Evolutionary conservation across 2,113 vertebrate genomes (phyloP).

Genomic region (Tiliqua scincoides): DNA sequence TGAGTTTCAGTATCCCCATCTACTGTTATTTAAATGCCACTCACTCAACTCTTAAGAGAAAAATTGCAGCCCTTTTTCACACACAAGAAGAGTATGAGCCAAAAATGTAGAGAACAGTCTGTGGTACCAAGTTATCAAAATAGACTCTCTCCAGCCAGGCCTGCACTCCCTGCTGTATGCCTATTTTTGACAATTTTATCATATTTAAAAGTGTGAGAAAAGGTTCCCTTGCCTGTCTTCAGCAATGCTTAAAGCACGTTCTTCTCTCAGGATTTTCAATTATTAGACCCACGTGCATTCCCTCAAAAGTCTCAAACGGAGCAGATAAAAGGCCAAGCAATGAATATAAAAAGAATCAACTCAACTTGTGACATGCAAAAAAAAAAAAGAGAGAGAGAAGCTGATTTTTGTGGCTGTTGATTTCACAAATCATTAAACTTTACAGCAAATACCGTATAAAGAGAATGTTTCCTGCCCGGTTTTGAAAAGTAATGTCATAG

Average conservation of each 20-base stretch:
- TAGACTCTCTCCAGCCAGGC: conserved; percentile 24
- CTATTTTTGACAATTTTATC: conserved; percentile 47
- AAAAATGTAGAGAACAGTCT: conserved; percentile 19
- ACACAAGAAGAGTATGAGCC: conserved; percentile 3
- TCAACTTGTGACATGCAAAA: conserved; percentile 48
- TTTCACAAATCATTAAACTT: conserved; percentile 73
- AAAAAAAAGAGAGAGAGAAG: background rate
- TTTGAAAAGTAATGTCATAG: conserved; percentile 46
- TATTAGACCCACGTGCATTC: conserved; percentile 51
- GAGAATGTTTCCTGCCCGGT: conserved; percentile 47
- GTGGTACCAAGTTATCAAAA: background rate
- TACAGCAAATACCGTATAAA: conserved; percentile 68
- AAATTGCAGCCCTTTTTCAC: background rate
- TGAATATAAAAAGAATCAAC: conserved; percentile 42
- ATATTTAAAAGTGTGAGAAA: conserved; percentile 48
- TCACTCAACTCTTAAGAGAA: conserved; percentile 7
- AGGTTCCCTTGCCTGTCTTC: conserved; percentile 27
- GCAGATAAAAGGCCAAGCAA: conserved; percentile 51
- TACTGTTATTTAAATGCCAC: background rate
- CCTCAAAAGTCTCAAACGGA: conserved; percentile 32
- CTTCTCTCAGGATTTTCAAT: conserved; percentile 39
- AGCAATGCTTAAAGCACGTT: conserved; percentile 46
- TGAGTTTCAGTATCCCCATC: background rate
- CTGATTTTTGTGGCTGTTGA: conserved; percentile 46
- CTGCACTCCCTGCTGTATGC: conserved; percentile 19